Conservation (phyloP, 2,888 invertebrate genomes). For the Ennomos quercinarius region DNA sequence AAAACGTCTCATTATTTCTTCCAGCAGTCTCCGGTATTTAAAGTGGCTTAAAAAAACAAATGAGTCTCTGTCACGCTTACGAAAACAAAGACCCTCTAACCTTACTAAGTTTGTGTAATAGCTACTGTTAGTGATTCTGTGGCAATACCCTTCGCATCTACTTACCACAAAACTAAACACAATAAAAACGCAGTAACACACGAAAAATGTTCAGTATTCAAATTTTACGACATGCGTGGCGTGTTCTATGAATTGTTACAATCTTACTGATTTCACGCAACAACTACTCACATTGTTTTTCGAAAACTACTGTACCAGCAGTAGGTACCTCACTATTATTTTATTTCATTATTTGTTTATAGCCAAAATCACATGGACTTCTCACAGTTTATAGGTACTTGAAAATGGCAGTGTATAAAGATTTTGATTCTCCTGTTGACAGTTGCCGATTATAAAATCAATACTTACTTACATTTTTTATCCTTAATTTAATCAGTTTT, state of each 20-base stretch:
- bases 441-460: background rate
- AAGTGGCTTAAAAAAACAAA: conserved; percentile 28
- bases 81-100: conserved; percentile 21
- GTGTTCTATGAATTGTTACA: conserved; percentile 17
- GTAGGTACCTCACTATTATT: no score
- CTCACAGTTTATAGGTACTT: no score
- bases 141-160: conserved; percentile 6
- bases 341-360: no score
- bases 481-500: conserved; percentile 47
- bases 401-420: no score
- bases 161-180: conserved; percentile 24
- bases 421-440: no score
- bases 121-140: conserved; percentile 14
- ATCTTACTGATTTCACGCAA: conserved; percentile 20
- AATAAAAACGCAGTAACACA: conserved; percentile 27
- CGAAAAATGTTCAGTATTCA: conserved; percentile 24
- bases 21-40: conserved; percentile 21
- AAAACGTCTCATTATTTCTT: conserved; percentile 16
- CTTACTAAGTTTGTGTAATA: conserved; percentile 13
- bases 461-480: conserved; percentile 27
- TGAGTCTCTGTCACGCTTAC: conserved; percentile 29
- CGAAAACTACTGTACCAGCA: background rate
- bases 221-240: conserved; percentile 33
- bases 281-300: conserved; percentile 6
- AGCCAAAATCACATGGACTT: no score